Base-by-base conservation (phyloP, 1,140 invertebrate genomes). In the Holcopasites calliopsidis region DNA sequence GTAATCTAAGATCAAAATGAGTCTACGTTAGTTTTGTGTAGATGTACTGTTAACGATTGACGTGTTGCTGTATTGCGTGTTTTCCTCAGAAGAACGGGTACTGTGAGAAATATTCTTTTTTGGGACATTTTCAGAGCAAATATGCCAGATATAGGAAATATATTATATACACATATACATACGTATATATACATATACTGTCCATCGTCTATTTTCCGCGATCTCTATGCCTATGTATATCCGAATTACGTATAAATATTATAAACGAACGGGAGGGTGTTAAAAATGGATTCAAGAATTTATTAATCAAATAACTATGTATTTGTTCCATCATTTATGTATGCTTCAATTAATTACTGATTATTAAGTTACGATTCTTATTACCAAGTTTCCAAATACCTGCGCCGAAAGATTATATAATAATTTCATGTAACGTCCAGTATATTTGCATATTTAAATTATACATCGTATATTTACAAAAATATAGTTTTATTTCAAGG, bases 221-320 rank as follows among this genome's bases (percentile, higher is more conserved):
- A 80, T 79, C 77, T 81, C 79, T 80, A 80, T 35, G 79, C 78
- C 78, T 76, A 60, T 77, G 38, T 80, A 66, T 73, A 47, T 68
- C 44, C 79, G 60, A 81, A 81, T 81, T 80, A 76, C 44, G 8
- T 76, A 76, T 60, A 70, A 28, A 69, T 50, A 73, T 21, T n/a
- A 69, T 44, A 70, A 11, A 58, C 23, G 55, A 26, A 40, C 26
- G 31, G 6, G 38, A 23, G n/a, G 33, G 31, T 58, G 57, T 58
- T 28, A 23, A 47, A 18, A 3, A 16, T 23, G 57, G 57, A n/a
- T 58, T 38, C 18, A 16, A 38, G 57, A 38, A 60, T 60, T 21
- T 1, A 6, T 5, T n/a, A n/a, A n/a, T 35, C 3, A 18, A n/a
- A 55, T 11, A 55, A 55, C n/a, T n/a, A n/a, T n/a, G n/a, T n/a